Conservation (phyloP, 2,888 invertebrate genomes). For the Andrena fulva region DNA sequence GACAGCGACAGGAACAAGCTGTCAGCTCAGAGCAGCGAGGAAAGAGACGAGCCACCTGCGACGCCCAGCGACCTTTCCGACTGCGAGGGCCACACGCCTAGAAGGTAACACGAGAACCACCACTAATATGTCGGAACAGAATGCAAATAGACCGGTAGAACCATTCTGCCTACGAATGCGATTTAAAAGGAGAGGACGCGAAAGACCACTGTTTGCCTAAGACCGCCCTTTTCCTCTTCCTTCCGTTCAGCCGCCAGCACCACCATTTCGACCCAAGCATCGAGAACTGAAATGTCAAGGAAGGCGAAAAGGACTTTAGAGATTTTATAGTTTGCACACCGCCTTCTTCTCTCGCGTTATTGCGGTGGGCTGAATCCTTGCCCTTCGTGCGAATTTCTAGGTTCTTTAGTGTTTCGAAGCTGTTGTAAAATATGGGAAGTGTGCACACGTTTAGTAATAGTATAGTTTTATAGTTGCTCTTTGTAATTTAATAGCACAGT, state of each 20-base stretch:
- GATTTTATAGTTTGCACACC: too few relatives aligned
- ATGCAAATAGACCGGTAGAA: conserved; percentile 54
- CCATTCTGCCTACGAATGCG: not conserved
- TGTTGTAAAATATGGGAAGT: too few relatives aligned
- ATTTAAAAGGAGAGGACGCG: conserved; percentile 24
- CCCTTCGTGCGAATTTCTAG: too few relatives aligned
- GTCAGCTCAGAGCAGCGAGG: conserved; percentile 91
- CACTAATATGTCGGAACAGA: conserved; percentile 54
- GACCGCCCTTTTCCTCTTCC: not conserved
- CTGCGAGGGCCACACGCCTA: conserved; percentile 87
- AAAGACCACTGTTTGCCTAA: conserved; percentile 14
- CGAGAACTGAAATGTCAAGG: too few relatives aligned
- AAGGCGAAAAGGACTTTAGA: too few relatives aligned
- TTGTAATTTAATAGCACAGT: too few relatives aligned
- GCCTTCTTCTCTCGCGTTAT: too few relatives aligned
- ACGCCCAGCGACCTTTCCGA: conserved; percentile 89
- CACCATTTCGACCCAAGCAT: too few relatives aligned
- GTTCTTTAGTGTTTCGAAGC: too few relatives aligned
- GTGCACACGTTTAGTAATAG: too few relatives aligned
- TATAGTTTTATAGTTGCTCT: too few relatives aligned
- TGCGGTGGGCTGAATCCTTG: too few relatives aligned
- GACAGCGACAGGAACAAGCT: conserved; percentile 84
- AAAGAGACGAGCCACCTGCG: conserved; percentile 89
- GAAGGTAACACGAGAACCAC: conserved; percentile 80
- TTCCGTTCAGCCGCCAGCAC: not conserved